These are phyloP conservation scores for Tetheella fluctuosa DNA, from an alignment of 2,888 invertebrate genomes.

Conservation along the genomic window DNA sequence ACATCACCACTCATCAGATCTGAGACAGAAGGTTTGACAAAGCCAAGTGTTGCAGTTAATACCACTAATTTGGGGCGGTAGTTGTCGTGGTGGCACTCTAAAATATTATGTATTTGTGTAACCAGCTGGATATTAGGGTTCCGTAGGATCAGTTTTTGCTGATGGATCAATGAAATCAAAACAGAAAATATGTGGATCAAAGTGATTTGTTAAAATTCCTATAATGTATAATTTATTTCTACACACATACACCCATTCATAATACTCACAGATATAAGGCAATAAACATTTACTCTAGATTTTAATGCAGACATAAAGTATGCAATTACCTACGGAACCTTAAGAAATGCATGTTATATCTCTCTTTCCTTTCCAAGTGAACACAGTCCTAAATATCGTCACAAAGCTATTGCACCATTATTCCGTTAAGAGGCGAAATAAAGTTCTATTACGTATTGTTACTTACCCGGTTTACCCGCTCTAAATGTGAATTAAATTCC, in stretches of 20 bases:
- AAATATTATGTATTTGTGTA: slow-evolving; percentile 11
- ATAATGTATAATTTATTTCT: no score
- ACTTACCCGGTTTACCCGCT: background rate
- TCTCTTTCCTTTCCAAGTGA: slow-evolving; percentile 17
- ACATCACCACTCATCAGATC: slow-evolving; percentile 76
- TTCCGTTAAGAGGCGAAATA: background rate
- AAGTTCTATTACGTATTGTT: background rate
- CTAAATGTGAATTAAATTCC: slow-evolving; percentile 12
- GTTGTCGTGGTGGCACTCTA: slow-evolving; percentile 52
- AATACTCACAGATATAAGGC: no score
- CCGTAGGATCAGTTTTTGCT: background rate
- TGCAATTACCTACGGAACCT: slow-evolving; percentile 36
- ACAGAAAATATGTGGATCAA: background rate
- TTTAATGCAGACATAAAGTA: background rate
- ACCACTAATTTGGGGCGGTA: slow-evolving; percentile 33
- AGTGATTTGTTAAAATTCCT: background rate
- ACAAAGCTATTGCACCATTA: slow-evolving; percentile 32
- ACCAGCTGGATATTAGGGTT: background rate
- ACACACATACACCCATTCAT: no score
- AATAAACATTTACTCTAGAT: no score
- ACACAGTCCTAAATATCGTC: slow-evolving; percentile 22
- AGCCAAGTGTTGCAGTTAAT: slow-evolving; percentile 21
- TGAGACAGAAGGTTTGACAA: slow-evolving; percentile 78
- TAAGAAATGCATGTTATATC: slow-evolving; percentile 36
- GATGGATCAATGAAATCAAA: background rate